phyloP scores from a whole-genome alignment of 2,888 invertebrate genomes.

The Brachyopa scutellaris region DNA sequence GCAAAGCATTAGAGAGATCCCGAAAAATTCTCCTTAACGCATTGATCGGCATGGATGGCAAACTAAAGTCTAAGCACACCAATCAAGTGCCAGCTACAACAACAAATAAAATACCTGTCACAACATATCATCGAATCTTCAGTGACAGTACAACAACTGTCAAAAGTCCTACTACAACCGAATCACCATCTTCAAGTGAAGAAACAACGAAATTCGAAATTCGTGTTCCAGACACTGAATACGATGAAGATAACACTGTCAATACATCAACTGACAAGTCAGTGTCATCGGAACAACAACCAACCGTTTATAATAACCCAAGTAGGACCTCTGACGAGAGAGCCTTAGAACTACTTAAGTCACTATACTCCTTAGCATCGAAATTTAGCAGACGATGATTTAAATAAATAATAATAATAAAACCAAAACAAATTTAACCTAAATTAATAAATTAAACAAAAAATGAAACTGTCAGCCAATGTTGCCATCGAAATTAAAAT shows the following conservation, averaged over 20 bases:
- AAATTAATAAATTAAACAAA: conserved; percentile 24
- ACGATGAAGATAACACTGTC: conserved; percentile 75
- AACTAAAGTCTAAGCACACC: conserved; percentile 77
- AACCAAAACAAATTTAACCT: not conserved
- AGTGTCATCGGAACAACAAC: conserved; percentile 74
- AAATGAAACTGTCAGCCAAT: conserved; percentile 17
- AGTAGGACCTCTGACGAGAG: conserved; percentile 86
- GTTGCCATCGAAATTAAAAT: conserved; percentile 18
- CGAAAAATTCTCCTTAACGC: conserved; percentile 87
- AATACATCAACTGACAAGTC: conserved; percentile 74
- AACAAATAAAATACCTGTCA: conserved; percentile 76
- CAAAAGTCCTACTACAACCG: conserved; percentile 41
- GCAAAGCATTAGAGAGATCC: conserved; percentile 87
- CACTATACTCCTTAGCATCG: conserved; percentile 92
- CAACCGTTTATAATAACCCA: conserved; percentile 45
- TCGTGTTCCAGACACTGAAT: conserved; percentile 79
- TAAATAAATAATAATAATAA: not conserved
- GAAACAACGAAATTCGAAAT: conserved; percentile 81
- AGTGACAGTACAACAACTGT: conserved; percentile 74
- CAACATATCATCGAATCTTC: conserved; percentile 76
- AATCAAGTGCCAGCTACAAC: conserved; percentile 81
- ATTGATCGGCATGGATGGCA: conserved; percentile 85
- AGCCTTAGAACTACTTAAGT: conserved; percentile 91
- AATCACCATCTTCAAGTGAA: conserved; percentile 75
- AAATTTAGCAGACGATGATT: conserved; percentile 87